A percentile compares a stretch with the other conserved stretches of the same genome.
These are phyloP conservation scores for Mesocentrotus franciscanus DNA, from an alignment of 53 echinoderm and acorn worm species.

Conservation along the genomic window DNA sequence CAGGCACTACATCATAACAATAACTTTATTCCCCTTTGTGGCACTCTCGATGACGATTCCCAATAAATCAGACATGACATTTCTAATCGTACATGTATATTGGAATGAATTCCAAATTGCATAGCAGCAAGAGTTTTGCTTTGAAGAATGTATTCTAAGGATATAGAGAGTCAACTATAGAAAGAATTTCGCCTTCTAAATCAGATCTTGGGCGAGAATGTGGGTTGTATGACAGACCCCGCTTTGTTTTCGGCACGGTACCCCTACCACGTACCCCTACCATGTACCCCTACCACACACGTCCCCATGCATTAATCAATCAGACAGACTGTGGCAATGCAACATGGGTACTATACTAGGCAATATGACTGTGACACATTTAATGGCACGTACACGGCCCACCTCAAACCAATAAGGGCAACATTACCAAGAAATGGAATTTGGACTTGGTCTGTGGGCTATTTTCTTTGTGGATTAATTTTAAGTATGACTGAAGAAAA, in stretches of 20 bases:
- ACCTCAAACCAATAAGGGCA: background rate
- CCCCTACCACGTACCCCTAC: background rate
- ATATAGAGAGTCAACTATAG: background rate
- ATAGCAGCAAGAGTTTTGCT: background rate
- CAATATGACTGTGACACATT: slow-evolving; percentile 32
- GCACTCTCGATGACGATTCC: background rate
- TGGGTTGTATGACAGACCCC: background rate
- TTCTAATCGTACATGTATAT: background rate
- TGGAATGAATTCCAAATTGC: slow-evolving; percentile 4
- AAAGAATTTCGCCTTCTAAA: background rate
- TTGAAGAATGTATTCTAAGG: background rate
- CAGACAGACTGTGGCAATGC: background rate
- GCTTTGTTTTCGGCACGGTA: background rate
- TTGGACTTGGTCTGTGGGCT: slow-evolving; percentile 28
- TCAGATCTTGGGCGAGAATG: background rate
- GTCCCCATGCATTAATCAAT: background rate
- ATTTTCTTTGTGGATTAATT: slow-evolving; percentile 29
- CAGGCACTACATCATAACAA: slow-evolving; percentile 48
- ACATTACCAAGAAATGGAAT: slow-evolving; percentile 49
- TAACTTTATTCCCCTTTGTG: slow-evolving; percentile 32
- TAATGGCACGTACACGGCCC: background rate
- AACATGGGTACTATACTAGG: background rate
- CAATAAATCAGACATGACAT: slow-evolving; percentile 40
- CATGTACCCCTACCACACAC: background rate
- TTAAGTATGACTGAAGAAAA: background rate